Evolutionary conservation across 2,113 vertebrate species (phyloP).

Genomic region (Bagarius yarrelli): DNA sequence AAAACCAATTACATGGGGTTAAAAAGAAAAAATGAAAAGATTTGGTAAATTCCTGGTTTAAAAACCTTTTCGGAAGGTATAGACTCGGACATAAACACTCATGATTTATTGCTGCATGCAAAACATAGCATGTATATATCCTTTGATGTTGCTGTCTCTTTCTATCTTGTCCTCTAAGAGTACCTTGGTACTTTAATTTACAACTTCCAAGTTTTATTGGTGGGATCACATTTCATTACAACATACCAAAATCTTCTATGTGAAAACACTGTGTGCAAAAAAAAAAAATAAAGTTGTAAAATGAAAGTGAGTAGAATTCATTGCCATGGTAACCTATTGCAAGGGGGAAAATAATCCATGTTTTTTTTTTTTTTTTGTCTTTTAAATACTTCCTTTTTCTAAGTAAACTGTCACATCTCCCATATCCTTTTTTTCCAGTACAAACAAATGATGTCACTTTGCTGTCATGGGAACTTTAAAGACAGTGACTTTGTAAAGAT

Average conservation of each 20-base stretch:
- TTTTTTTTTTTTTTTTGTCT: slow-evolving; percentile 2
- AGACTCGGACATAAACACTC: not conserved
- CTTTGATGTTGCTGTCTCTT: not conserved
- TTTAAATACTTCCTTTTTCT: slow-evolving; percentile 34
- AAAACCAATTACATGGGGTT: not conserved
- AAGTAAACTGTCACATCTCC: slow-evolving; percentile 33
- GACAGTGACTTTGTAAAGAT: slow-evolving; percentile 1
- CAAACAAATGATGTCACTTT: slow-evolving; percentile 47
- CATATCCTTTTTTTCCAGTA: slow-evolving; percentile 35
- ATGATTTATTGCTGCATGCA: slow-evolving; percentile 14
- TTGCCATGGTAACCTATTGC: not conserved
- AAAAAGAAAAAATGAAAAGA: not conserved
- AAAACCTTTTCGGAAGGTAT: not conserved
- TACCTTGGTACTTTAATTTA: not conserved
- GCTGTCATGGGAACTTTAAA: slow-evolving; percentile 40
- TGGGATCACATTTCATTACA: slow-evolving; percentile 23
- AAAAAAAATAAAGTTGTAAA: not conserved
- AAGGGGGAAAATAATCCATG: not conserved
- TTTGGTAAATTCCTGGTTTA: not conserved
- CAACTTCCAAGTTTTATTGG: slow-evolving; percentile 4
- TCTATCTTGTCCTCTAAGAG: not conserved
- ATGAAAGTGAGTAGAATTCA: slow-evolving; percentile 14
- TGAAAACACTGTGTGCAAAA: not conserved
- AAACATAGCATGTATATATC: not conserved
- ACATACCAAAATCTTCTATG: not conserved